Conservation (phyloP, 2,888 invertebrate species). For the Chrysolina haemoptera region DNA sequence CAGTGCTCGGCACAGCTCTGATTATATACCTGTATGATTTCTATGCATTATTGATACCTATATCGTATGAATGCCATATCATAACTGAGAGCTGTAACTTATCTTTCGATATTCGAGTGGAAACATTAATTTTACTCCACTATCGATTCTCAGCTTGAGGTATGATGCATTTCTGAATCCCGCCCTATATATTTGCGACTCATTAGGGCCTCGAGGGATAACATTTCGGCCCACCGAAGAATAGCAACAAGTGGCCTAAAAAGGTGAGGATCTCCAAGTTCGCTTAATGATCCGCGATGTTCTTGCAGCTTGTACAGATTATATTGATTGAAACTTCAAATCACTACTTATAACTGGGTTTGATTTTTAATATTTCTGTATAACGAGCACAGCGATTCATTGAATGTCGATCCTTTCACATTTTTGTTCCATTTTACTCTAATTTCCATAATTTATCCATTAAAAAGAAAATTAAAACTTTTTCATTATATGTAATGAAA, state of each 20-base stretch:
- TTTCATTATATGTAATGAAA: too few species aligned
- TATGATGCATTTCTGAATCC: slow-evolving; percentile 38
- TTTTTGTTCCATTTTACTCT: too few species aligned
- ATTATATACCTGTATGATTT: too few species aligned
- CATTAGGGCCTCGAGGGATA: slow-evolving; percentile 36
- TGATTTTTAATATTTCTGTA: background rate
- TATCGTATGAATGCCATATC: background rate
- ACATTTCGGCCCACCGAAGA: slow-evolving; percentile 22
- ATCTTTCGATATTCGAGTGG: background rate
- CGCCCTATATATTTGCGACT: slow-evolving; percentile 46
- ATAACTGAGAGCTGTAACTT: background rate
- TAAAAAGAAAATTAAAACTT: too few species aligned
- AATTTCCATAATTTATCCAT: too few species aligned
- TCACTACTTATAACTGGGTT: background rate
- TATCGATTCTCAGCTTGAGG: slow-evolving; percentile 16
- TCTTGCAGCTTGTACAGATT: background rate
- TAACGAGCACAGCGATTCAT: background rate
- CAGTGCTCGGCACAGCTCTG: too few species aligned
- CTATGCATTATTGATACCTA: too few species aligned
- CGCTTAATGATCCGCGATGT: background rate
- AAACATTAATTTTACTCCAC: background rate
- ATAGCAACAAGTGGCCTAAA: slow-evolving; percentile 28
- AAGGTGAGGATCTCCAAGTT: background rate
- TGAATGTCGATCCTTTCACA: too few species aligned
- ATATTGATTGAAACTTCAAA: background rate